These are phyloP conservation scores for Phoenoteleia sp. DNA, from an alignment of 2,888 invertebrate species.

Conservation along the genomic window DNA sequence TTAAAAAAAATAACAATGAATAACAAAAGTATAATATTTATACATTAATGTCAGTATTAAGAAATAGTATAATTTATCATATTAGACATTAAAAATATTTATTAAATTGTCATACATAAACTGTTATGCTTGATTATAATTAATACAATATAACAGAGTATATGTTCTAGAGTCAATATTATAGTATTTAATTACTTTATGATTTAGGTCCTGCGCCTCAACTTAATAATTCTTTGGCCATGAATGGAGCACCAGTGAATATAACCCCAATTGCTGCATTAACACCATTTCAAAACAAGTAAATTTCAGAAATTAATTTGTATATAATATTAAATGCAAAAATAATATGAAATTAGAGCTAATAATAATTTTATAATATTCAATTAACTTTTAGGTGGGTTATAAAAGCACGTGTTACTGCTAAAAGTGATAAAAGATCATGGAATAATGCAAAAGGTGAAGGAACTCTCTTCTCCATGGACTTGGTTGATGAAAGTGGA, in stretches of 20 bases:
- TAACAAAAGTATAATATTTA: too few species aligned
- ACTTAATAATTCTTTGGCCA: slow-evolving; percentile 33
- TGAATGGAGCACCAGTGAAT: slow-evolving; percentile 60
- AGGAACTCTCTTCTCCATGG: slow-evolving; percentile 97
- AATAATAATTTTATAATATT: background rate
- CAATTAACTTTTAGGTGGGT: slow-evolving; percentile 90
- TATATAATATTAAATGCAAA: background rate
- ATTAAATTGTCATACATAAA: too few species aligned
- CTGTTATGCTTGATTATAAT: background rate
- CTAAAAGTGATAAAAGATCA: slow-evolving; percentile 93
- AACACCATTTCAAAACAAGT: slow-evolving; percentile 98
- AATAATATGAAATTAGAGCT: too few species aligned
- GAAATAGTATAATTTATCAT: too few species aligned
- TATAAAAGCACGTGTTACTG: slow-evolving; percentile 95
- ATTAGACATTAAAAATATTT: too few species aligned
- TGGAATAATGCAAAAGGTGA: slow-evolving; percentile 98
- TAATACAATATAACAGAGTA: too few species aligned
- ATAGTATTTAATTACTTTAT: too few species aligned
- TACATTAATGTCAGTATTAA: too few species aligned
- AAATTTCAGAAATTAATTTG: slow-evolving; percentile 77
- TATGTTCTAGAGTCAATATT: too few species aligned
- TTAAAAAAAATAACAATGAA: too few species aligned
- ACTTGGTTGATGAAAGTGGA: slow-evolving; percentile 97
- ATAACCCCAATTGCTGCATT: slow-evolving; percentile 92
- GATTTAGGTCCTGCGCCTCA: slow-evolving; percentile 25